Percentiles rank a stretch among this genome's conserved stretches.
Conservation (phyloP, 2,797 vertebrate species). For the Philypnodon macrostomus region DNA sequence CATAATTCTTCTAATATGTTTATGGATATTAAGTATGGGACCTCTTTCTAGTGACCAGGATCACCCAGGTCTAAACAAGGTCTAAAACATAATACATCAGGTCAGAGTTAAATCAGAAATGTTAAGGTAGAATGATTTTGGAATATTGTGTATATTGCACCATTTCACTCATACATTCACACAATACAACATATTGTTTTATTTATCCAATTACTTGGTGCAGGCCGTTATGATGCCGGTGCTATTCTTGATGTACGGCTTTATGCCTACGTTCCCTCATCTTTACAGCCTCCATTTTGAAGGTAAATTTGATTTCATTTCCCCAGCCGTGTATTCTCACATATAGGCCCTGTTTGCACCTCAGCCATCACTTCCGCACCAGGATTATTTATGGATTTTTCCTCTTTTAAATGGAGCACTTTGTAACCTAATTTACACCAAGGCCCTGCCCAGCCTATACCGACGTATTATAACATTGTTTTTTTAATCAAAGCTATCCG, state of each 20-base stretch:
- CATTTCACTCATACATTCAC: too few relatives aligned
- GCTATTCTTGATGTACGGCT: neutral
- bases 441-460: conserved; percentile 13
- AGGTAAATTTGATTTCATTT: conserved; percentile 18
- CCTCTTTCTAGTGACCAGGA: too few relatives aligned
- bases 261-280: neutral
- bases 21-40: too few relatives aligned
- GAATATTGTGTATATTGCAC: too few relatives aligned
- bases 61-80: too few relatives aligned
- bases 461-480: conserved; percentile 26
- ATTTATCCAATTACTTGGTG: too few relatives aligned
- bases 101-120: too few relatives aligned
- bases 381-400: conserved; percentile 51
- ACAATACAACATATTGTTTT: too few relatives aligned
- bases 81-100: too few relatives aligned
- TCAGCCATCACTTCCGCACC: conserved; percentile 36
- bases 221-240: neutral
- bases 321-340: conserved; percentile 22
- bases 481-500: conserved; percentile 44
- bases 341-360: conserved; percentile 22
- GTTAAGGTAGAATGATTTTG: too few relatives aligned
- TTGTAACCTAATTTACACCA: conserved; percentile 58
- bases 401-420: conserved; percentile 41
- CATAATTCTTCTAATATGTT: too few relatives aligned
- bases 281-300: conserved; percentile 4